These are phyloP conservation scores for Dysidea cf. avara DNA, from an alignment of 37 sponge, comb jelly and placozoan species.

Conservation along the genomic window DNA sequence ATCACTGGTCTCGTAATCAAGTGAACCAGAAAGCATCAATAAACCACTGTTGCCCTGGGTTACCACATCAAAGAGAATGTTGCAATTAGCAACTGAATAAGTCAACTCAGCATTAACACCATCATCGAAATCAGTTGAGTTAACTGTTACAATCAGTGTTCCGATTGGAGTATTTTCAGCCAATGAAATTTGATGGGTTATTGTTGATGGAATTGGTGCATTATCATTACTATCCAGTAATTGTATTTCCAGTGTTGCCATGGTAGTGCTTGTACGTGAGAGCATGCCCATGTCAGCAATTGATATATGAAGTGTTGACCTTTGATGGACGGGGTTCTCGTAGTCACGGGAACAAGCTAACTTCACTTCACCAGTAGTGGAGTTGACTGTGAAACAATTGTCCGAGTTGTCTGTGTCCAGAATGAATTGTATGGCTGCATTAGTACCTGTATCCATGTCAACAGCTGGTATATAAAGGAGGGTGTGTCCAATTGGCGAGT, in stretches of 20 bases:
- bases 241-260: constrained; percentile 30
- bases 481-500: constrained; percentile 31
- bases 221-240: constrained; percentile 53
- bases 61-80: constrained; percentile 5
- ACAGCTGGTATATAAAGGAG: constrained; percentile 36
- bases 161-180: constrained; percentile 28
- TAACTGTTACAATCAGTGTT: constrained; percentile 14
- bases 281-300: constrained; percentile 38
- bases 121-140: constrained; percentile 23
- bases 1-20: constrained; percentile 38
- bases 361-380: constrained; percentile 45
- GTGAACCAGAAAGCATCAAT: neutral
- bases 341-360: constrained; percentile 40
- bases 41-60: neutral
- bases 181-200: neutral
- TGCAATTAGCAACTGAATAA: constrained; percentile 27
- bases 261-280: constrained; percentile 2
- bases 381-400: constrained; percentile 19
- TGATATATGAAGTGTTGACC: constrained; percentile 18
- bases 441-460: constrained; percentile 55
- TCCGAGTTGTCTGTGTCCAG: constrained; percentile 10
- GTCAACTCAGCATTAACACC: constrained; percentile 31
- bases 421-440: constrained; percentile 32
- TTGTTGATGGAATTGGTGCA: constrained; percentile 10
- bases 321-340: constrained; percentile 14